A percentile compares a stretch with the other conserved stretches of the same genome.
Conservation (phyloP, 2,797 vertebrate genomes). For the Channa striata region DNA sequence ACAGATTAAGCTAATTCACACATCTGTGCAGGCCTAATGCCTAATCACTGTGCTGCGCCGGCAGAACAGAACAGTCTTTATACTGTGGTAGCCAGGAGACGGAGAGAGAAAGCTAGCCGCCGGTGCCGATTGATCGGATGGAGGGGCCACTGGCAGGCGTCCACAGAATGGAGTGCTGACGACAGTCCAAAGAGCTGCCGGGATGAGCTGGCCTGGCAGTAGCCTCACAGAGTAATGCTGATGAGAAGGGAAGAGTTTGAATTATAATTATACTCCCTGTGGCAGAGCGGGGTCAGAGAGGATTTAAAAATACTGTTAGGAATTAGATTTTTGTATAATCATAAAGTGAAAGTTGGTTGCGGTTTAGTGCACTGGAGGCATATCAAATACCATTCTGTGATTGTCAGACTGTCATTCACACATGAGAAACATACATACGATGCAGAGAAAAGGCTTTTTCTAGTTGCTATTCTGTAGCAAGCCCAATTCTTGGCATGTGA, state of each 20-base stretch:
- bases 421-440: not conserved
- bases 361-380: slow-evolving; percentile 12
- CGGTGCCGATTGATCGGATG: slow-evolving; percentile 79
- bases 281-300: slow-evolving; percentile 39
- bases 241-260: slow-evolving; percentile 66
- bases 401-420: slow-evolving; percentile 8
- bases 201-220: slow-evolving; percentile 68
- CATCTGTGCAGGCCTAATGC: slow-evolving; percentile 76
- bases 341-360: slow-evolving; percentile 8
- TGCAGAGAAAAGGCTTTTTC: not conserved
- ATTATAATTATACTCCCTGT: slow-evolving; percentile 53
- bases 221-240: slow-evolving; percentile 59
- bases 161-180: slow-evolving; percentile 82
- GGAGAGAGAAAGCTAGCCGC: slow-evolving; percentile 68
- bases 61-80: slow-evolving; percentile 78
- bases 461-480: not conserved
- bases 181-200: slow-evolving; percentile 74
- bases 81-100: slow-evolving; percentile 59
- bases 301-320: slow-evolving; percentile 38
- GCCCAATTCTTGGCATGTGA: not conserved
- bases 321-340: slow-evolving; percentile 8
- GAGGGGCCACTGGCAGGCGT: slow-evolving; percentile 74
- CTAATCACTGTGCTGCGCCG: slow-evolving; percentile 79
- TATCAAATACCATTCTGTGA: slow-evolving; percentile 8
- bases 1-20: slow-evolving; percentile 83